phyloP scores from a whole-genome alignment of 2,113 vertebrate species.

The Oryzias curvinotus region DNA sequence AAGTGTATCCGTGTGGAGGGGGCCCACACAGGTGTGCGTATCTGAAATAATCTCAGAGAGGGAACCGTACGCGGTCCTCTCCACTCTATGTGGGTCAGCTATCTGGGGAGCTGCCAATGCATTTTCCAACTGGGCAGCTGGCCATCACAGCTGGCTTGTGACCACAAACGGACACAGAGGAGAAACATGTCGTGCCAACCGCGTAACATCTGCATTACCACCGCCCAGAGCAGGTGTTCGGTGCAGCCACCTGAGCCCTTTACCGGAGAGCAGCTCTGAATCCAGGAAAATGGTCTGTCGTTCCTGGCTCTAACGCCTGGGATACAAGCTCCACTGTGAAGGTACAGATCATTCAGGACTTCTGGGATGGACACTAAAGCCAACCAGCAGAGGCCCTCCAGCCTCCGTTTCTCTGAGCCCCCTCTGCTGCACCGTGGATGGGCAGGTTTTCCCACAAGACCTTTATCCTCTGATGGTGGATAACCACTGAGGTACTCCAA shows the following conservation, averaged over 20 bases:
- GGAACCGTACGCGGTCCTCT: constrained; percentile 9
- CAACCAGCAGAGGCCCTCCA: constrained; percentile 21
- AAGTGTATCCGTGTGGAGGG: constrained; percentile 9
- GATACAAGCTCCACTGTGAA: constrained; percentile 18
- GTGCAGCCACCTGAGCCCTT: constrained; percentile 44
- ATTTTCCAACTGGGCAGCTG: constrained; percentile 55
- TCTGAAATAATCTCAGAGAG: constrained; percentile 7
- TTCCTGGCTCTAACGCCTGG: constrained; percentile 21
- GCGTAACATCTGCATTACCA: constrained; percentile 63
- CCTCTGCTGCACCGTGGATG: constrained; percentile 28
- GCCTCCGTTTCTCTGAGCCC: constrained; percentile 16
- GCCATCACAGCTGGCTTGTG: constrained; percentile 59
- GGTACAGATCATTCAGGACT: constrained; percentile 35
- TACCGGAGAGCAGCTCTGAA: too few relatives aligned
- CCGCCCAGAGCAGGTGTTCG: constrained; percentile 37
- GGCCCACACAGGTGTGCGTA: constrained; percentile 30
- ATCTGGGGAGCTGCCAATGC: constrained; percentile 62
- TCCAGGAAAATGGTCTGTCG: constrained; percentile 11
- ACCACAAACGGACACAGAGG: constrained; percentile 6
- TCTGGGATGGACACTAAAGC: constrained; percentile 32
- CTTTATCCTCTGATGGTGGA: constrained; percentile 43
- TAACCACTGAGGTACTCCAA: constrained; percentile 45
- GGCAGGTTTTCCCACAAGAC: constrained; percentile 53
- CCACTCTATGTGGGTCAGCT: constrained; percentile 63
- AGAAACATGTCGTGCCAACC: constrained; percentile 26